These are phyloP conservation scores for Sturnus vulgaris DNA, from an alignment of 2,113 vertebrate genomes.

Conservation along the genomic window DNA sequence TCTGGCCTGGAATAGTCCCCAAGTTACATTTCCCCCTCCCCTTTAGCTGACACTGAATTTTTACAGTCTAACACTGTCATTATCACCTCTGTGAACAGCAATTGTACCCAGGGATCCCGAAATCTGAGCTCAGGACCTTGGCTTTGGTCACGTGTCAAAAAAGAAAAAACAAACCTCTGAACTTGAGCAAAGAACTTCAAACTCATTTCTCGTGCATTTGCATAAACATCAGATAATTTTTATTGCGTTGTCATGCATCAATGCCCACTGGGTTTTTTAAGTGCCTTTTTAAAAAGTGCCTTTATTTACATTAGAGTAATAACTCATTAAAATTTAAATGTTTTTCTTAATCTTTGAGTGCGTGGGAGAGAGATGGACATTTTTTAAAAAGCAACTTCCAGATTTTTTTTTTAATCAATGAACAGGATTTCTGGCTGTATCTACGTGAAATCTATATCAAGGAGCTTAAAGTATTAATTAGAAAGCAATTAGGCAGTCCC, in stretches of 20 bases:
- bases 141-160: neutral
- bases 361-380: neutral
- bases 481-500: neutral
- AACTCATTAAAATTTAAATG: neutral
- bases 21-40: neutral
- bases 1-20: neutral
- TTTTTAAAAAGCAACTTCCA: neutral
- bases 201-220: neutral
- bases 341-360: neutral
- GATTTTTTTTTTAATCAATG: neutral
- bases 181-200: neutral
- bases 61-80: neutral
- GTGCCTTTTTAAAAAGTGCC: neutral
- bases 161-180: neutral
- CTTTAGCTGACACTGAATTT: neutral
- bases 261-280: neutral
- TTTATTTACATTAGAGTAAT: neutral
- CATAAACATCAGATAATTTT: neutral
- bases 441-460: neutral
- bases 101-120: neutral
- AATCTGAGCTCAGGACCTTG: neutral
- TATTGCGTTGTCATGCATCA: neutral
- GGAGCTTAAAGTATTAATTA: neutral
- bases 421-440: neutral
- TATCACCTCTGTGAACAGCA: neutral